phyloP scores from a whole-genome alignment of 2,797 vertebrate species.

The Sus cebifrons region DNA sequence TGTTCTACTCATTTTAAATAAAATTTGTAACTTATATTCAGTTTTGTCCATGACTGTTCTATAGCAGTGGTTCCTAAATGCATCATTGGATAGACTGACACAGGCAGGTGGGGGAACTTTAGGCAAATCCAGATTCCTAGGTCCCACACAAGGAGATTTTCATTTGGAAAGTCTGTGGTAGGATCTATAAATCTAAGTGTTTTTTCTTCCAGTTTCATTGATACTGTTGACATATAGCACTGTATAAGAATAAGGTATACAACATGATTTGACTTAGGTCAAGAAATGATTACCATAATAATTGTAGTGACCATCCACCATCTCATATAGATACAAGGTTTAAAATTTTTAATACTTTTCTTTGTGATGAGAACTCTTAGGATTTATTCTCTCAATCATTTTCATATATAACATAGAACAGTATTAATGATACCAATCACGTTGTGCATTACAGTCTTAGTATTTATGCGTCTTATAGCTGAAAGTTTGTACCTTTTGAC shows the following conservation, averaged over 20 bases:
- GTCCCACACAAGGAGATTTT: background rate
- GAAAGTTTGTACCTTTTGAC: background rate
- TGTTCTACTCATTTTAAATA: slow-evolving; percentile 67
- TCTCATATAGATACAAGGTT: background rate
- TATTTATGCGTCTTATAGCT: background rate
- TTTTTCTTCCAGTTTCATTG: background rate
- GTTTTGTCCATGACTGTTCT: slow-evolving; percentile 55
- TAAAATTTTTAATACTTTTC: background rate
- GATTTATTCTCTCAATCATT: background rate
- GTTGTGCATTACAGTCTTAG: background rate
- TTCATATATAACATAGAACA: background rate
- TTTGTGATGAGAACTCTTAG: background rate
- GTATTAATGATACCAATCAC: background rate
- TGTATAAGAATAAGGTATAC: background rate
- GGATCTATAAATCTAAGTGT: background rate
- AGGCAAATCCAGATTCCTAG: background rate
- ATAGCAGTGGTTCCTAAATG: slow-evolving; percentile 15
- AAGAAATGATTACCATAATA: background rate
- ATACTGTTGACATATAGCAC: background rate
- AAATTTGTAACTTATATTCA: slow-evolving; percentile 50
- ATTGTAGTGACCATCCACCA: background rate
- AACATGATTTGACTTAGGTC: background rate
- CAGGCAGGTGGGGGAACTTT: background rate
- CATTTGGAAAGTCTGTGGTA: background rate
- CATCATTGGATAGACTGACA: slow-evolving; percentile 38